Evolutionary conservation across 2,888 invertebrate species (phyloP).

Genomic region (Calameuta idolon): DNA sequence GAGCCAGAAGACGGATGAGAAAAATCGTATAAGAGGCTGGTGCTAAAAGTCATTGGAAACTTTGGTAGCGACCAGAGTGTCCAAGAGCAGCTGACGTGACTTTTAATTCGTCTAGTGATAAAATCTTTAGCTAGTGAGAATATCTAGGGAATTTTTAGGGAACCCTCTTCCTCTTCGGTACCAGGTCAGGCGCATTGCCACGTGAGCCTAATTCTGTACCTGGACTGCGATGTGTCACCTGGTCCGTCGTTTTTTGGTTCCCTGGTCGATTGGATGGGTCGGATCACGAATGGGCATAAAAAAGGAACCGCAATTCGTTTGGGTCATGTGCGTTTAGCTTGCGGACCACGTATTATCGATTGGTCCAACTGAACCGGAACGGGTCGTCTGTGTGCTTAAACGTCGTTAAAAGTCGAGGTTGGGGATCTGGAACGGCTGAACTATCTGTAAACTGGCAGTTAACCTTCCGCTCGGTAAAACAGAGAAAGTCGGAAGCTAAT

Average conservation of each 20-base stretch:
- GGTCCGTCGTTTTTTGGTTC: not conserved
- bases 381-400: not conserved
- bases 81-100: not conserved
- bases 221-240: not conserved
- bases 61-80: not conserved
- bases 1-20: not conserved
- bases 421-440: slow-evolving; percentile 1
- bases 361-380: not conserved
- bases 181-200: not conserved
- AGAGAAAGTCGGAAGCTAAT: not conserved
- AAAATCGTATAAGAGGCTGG: not conserved
- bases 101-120: not conserved
- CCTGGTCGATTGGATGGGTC: not conserved
- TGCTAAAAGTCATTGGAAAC: not conserved
- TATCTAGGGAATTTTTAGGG: not conserved
- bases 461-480: not conserved
- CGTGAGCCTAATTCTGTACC: not conserved
- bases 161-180: not conserved
- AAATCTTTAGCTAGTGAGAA: not conserved
- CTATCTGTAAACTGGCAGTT: slow-evolving; percentile 12
- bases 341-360: not conserved
- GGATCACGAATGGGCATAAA: not conserved
- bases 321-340: not conserved
- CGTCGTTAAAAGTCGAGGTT: not conserved
- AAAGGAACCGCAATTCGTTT: not conserved